Evolutionary conservation across 2,888 invertebrate species (phyloP).

Genomic region (Sinohyriopsis cumingii): DNA sequence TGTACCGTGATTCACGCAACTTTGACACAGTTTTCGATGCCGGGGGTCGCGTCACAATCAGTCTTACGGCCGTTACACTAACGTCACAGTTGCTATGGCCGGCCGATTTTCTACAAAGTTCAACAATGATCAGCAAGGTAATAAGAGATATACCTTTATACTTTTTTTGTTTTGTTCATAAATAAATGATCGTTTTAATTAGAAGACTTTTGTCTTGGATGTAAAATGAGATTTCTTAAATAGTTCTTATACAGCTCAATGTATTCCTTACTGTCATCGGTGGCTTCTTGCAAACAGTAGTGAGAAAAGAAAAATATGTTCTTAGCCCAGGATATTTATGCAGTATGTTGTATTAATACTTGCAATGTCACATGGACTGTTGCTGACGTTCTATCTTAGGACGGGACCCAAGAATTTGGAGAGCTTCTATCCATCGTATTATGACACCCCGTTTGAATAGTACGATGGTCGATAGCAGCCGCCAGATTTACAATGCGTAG

Average conservation of each 20-base stretch:
- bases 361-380: background rate
- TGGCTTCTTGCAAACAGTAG: background rate
- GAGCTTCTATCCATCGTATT: no score
- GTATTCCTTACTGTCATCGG: background rate
- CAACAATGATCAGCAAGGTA: constrained; percentile 53
- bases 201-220: no score
- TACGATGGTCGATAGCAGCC: no score
- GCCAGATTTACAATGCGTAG: no score
- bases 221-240: no score
- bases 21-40: constrained; percentile 61
- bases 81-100: constrained; percentile 60
- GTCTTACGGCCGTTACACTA: constrained; percentile 57
- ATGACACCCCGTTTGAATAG: no score
- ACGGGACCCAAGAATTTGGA: no score
- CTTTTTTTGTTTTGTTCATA: no score
- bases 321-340: background rate
- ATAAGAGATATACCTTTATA: no score
- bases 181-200: no score
- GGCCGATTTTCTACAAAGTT: constrained; percentile 53
- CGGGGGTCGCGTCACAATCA: constrained; percentile 52
- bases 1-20: constrained; percentile 52
- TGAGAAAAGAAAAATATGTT: background rate
- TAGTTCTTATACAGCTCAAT: background rate
- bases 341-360: background rate
- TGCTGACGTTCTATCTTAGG: background rate